Evolutionary conservation across 2,888 invertebrate species (phyloP).

Genomic region (Ennomos quercinarius): DNA sequence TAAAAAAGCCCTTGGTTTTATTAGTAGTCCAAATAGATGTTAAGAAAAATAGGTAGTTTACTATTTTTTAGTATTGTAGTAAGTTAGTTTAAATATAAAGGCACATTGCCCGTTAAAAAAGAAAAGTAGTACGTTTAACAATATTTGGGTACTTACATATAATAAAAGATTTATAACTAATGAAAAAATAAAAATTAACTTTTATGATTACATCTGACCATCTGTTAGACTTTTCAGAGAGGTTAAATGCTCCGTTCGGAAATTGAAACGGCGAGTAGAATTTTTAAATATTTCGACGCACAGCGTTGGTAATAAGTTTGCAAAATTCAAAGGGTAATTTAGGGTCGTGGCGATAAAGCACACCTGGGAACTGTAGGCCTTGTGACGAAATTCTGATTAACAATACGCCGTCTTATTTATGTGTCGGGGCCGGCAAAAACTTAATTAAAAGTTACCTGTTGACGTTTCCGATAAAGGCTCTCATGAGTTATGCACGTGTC

Average conservation of each 20-base stretch:
- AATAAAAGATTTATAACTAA: slow-evolving; percentile 23
- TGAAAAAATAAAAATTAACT: slow-evolving; percentile 19
- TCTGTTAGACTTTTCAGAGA: slow-evolving; percentile 20
- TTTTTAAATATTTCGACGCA: slow-evolving; percentile 28
- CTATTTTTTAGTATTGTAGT: no score
- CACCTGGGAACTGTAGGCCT: slow-evolving; percentile 45
- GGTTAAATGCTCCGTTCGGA: slow-evolving; percentile 22
- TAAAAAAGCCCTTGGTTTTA: no score
- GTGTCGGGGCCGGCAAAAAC: slow-evolving; percentile 37
- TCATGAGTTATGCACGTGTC: slow-evolving; percentile 16
- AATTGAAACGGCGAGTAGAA: slow-evolving; percentile 28
- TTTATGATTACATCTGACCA: slow-evolving; percentile 31
- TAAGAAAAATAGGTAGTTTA: no score
- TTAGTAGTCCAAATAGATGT: background rate
- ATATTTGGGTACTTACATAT: no score
- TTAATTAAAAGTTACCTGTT: slow-evolving; percentile 38
- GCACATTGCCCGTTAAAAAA: no score
- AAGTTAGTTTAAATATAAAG: no score
- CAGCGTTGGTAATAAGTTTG: slow-evolving; percentile 31
- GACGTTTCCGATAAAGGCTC: slow-evolving; percentile 18
- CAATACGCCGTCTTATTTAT: slow-evolving; percentile 47
- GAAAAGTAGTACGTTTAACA: no score
- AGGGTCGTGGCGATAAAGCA: slow-evolving; percentile 44
- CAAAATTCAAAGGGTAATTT: slow-evolving; percentile 53
- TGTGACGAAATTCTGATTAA: slow-evolving; percentile 45